Percentiles rank a stretch among this genome's conserved stretches.
Evolutionary conservation across 2,797 vertebrate species (phyloP).

Genomic region (Anguilla megastoma): DNA sequence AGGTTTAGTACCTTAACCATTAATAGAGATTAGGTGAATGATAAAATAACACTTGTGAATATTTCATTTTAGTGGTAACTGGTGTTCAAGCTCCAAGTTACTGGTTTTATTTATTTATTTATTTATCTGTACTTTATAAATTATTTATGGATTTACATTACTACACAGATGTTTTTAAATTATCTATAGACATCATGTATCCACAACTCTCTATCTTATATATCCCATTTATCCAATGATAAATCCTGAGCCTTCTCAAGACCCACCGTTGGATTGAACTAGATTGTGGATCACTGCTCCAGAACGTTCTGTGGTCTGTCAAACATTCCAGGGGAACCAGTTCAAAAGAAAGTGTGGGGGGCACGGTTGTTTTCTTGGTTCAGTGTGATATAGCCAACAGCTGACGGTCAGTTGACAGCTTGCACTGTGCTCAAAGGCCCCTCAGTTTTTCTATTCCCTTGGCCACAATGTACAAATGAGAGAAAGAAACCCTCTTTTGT

Average conservation of each 20-base stretch:
- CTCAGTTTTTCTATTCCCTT: background rate
- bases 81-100: background rate
- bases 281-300: background rate
- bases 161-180: background rate
- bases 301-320: background rate
- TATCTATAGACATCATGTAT: background rate
- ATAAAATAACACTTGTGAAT: background rate
- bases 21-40: no score
- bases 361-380: background rate
- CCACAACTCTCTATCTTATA: background rate
- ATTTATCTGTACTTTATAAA: no score
- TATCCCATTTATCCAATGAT: background rate
- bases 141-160: no score
- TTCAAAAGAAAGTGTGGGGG: background rate
- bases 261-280: background rate
- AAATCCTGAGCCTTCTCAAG: background rate
- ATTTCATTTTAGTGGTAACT: background rate
- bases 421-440: background rate
- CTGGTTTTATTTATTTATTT: background rate
- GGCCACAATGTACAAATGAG: background rate
- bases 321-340: background rate
- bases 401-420: background rate
- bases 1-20: background rate
- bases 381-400: background rate
- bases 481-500: background rate